phyloP scores from a whole-genome alignment of 2,888 invertebrate genomes.

The Strigamia maritima region DNA sequence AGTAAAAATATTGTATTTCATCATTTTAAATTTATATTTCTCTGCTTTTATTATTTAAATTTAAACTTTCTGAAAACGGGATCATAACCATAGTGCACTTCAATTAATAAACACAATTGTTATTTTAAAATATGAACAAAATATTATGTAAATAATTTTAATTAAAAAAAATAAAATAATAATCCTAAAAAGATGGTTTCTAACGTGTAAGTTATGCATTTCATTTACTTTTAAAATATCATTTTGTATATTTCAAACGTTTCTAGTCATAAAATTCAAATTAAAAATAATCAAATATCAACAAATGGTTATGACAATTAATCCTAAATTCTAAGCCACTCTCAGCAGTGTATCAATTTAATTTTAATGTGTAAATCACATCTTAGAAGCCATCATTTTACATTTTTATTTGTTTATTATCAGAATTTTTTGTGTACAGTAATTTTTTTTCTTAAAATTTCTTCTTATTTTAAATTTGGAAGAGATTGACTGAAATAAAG shows the following conservation, averaged over 20 bases:
- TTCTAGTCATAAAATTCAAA: neutral
- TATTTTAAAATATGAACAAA: neutral
- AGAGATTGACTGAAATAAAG: slow-evolving; percentile 22
- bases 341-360: neutral
- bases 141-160: neutral
- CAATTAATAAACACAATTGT: neutral
- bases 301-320: neutral
- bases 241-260: neutral
- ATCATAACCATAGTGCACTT: neutral
- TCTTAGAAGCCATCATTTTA: neutral
- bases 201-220: neutral
- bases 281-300: neutral
- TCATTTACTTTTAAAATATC: neutral
- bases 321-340: neutral
- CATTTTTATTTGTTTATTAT: neutral
- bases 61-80: neutral
- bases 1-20: neutral
- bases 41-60: neutral
- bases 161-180: neutral
- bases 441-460: neutral
- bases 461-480: slow-evolving; percentile 7
- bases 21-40: neutral
- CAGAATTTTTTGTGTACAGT: slow-evolving; percentile 1
- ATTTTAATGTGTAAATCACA: neutral
- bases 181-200: neutral